Percentiles rank a stretch among this genome's conserved stretches.
Evolutionary conservation across 2,797 vertebrate species (phyloP).

Genomic region (Lates japonicus): DNA sequence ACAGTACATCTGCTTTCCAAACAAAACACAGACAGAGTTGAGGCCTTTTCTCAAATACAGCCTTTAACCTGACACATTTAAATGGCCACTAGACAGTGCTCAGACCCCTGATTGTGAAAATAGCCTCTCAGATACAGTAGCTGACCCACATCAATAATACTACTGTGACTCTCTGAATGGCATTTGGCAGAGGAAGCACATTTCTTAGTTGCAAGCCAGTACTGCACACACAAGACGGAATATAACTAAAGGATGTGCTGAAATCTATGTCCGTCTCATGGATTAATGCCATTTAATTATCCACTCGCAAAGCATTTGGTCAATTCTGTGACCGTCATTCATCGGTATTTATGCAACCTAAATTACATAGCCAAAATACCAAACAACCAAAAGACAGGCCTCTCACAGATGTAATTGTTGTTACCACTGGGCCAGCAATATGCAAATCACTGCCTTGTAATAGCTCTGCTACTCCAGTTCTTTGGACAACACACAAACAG

Average conservation of each 20-base stretch:
- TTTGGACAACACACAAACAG: constrained; percentile 73
- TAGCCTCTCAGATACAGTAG: constrained; percentile 50
- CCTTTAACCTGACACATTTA: constrained; percentile 43
- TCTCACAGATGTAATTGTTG: constrained; percentile 59
- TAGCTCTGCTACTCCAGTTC: constrained; percentile 33
- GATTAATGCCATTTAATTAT: constrained; percentile 51
- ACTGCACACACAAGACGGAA: constrained; percentile 23
- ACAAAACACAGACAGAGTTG: constrained; percentile 20
- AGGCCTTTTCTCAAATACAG: constrained; percentile 14
- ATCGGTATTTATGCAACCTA: constrained; percentile 50
- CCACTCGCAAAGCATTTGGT: constrained; percentile 25
- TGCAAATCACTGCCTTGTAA: constrained; percentile 69
- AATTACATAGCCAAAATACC: constrained; percentile 53
- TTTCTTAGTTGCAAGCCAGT: constrained; percentile 23
- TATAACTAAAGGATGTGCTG: constrained; percentile 26
- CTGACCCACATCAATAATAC: constrained; percentile 44
- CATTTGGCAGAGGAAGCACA: constrained; percentile 46
- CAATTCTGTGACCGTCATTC: constrained; percentile 40
- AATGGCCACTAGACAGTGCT: constrained; percentile 41
- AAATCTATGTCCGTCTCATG: constrained; percentile 28
- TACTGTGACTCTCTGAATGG: constrained; percentile 28
- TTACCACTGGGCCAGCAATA: constrained; percentile 57
- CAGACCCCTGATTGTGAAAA: constrained; percentile 36
- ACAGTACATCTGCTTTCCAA: constrained; percentile 24
- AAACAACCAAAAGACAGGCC: constrained; percentile 46